Conservation (phyloP, 2,888 invertebrate species). For the Ceramica pisi region DNA sequence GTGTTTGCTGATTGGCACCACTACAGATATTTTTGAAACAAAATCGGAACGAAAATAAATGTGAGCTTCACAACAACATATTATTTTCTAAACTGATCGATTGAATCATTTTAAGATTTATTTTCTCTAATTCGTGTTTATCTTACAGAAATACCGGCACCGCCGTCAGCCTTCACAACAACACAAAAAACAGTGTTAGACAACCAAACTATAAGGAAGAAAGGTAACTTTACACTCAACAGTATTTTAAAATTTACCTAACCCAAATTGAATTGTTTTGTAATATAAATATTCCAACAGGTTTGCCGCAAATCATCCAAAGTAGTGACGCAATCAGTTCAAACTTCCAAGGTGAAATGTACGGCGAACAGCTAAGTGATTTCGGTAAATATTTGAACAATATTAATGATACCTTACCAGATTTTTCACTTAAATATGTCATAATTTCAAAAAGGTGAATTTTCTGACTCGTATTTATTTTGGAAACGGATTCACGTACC, state of each 20-base stretch:
- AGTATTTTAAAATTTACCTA: neutral
- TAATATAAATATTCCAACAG: conserved; percentile 70
- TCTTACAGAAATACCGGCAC: conserved; percentile 95
- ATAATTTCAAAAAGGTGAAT: conserved; percentile 14
- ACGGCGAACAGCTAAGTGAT: conserved; percentile 86
- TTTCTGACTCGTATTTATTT: conserved; percentile 4
- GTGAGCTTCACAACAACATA: no score
- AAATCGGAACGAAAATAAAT: no score
- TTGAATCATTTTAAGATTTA: no score
- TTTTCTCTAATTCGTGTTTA: neutral
- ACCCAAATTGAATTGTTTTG: conserved; percentile 24
- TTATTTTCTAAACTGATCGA: no score
- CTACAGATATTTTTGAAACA: neutral
- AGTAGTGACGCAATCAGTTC: conserved; percentile 85
- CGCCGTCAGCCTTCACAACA: conserved; percentile 94
- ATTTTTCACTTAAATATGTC: conserved; percentile 21
- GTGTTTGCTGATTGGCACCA: conserved; percentile 6
- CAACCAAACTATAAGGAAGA: conserved; percentile 87
- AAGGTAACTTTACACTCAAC: conserved; percentile 74
- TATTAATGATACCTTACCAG: conserved; percentile 27
- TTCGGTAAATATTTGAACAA: conserved; percentile 78
- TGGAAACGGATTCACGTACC: neutral
- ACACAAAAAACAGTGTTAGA: conserved; percentile 84
- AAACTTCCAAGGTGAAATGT: conserved; percentile 88
- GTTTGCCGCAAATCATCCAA: conserved; percentile 80